Conservation (phyloP, 2,888 invertebrate genomes). For the Nasonia oneida region DNA sequence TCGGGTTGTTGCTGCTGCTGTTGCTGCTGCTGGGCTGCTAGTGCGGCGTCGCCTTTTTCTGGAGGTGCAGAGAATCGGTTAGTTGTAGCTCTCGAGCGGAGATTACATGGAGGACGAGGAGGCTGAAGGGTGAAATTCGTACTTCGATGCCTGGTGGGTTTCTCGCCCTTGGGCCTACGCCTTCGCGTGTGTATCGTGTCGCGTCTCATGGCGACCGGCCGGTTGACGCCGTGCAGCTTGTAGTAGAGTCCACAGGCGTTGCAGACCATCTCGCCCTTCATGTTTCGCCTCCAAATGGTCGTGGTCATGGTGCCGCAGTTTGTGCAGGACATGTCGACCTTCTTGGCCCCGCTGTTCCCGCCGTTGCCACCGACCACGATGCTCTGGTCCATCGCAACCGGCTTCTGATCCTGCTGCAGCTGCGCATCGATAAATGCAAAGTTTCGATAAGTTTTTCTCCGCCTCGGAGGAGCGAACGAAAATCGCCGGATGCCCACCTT, state of each 20-base stretch:
- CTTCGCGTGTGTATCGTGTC: conserved; percentile 97
- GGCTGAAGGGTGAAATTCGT: conserved; percentile 48
- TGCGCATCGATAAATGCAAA: background rate
- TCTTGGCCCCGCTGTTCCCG: conserved; percentile 70
- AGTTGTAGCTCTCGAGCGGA: background rate
- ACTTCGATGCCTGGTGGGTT: conserved; percentile 78
- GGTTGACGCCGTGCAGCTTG: conserved; percentile 96
- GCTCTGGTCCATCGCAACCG: conserved; percentile 17
- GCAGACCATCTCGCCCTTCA: conserved; percentile 98
- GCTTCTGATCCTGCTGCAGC: conserved; percentile 41
- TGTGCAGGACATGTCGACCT: conserved; percentile 93
- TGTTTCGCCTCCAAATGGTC: conserved; percentile 97
- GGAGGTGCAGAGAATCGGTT: conserved; percentile 24
- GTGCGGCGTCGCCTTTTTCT: conserved; percentile 72
- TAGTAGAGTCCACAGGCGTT: conserved; percentile 99
- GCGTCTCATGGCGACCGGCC: conserved; percentile 96
- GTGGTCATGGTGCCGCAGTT: conserved; percentile 99
- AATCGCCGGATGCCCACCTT: conserved; percentile 64
- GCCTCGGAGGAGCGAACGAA: background rate
- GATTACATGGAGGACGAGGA: background rate
- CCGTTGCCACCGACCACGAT: conserved; percentile 19
- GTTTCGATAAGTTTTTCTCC: background rate
- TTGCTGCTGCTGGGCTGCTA: conserved; percentile 20
- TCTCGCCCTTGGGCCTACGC: conserved; percentile 89
- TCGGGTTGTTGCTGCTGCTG: conserved; percentile 65